phyloP scores from a whole-genome alignment of 2,113 vertebrate species.

The Chamaetylas fuelleborni region DNA sequence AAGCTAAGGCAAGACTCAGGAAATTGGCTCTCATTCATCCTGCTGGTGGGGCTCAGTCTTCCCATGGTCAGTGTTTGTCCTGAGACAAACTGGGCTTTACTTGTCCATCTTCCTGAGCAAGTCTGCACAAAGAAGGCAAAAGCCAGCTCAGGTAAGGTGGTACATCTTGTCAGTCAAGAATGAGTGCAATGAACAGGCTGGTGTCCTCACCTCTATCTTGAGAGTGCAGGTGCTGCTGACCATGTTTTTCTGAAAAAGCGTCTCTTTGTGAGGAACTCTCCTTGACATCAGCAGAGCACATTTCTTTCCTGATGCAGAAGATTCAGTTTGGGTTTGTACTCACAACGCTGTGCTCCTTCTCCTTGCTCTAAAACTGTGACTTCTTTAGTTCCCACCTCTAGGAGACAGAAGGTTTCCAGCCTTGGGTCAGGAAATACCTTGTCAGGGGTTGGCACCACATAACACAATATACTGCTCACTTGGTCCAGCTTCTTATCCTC shows the following conservation, averaged over 20 bases:
- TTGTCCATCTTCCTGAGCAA: neutral
- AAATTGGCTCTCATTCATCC: neutral
- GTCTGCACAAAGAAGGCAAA: neutral
- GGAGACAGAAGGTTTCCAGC: neutral
- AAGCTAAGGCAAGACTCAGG: neutral
- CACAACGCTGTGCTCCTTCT: accelerated
- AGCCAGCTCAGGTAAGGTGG: neutral
- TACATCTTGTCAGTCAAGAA: neutral
- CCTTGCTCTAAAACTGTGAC: neutral
- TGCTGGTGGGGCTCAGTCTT: neutral
- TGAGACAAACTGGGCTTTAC: neutral
- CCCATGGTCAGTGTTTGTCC: neutral
- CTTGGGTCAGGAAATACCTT: neutral
- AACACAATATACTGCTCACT: neutral
- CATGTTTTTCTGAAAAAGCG: neutral
- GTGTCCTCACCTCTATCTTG: neutral
- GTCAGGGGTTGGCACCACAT: neutral
- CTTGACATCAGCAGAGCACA: neutral
- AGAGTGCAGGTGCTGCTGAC: neutral
- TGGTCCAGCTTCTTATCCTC: neutral
- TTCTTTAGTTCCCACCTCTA: neutral
- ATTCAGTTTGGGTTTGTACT: neutral
- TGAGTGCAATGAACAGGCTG: neutral
- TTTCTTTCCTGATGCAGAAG: neutral
- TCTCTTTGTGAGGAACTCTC: neutral